Evolutionary conservation across 2,113 vertebrate species (phyloP).

Genomic region (Urocitellus parryii): DNA sequence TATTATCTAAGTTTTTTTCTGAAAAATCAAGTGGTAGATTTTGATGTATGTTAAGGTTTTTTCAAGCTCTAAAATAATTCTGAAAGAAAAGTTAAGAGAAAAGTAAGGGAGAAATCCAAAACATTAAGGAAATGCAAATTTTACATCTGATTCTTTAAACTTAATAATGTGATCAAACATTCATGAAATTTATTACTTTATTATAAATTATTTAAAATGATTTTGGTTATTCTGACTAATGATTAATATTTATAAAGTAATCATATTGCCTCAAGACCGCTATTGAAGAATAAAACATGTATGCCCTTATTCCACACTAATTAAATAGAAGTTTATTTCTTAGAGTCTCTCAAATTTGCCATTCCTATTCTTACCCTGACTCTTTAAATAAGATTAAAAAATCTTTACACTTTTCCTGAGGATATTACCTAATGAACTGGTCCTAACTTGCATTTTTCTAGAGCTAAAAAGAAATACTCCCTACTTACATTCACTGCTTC

Average conservation of each 20-base stretch:
- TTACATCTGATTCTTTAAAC: background rate
- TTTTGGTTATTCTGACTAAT: constrained; percentile 31
- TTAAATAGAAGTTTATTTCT: constrained; percentile 57
- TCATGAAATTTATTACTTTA: background rate
- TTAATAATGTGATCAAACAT: constrained; percentile 35
- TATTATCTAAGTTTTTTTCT: background rate
- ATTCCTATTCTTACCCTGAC: background rate
- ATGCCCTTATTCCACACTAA: background rate
- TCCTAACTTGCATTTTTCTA: constrained; percentile 36
- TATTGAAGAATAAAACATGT: constrained; percentile 44
- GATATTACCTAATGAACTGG: constrained; percentile 36
- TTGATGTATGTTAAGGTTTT: background rate
- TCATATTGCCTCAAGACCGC: background rate
- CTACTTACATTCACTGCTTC: background rate
- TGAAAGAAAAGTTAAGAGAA: background rate
- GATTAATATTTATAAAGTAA: constrained; percentile 60
- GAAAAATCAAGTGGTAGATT: background rate
- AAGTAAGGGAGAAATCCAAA: constrained; percentile 20
- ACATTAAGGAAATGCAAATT: constrained; percentile 1
- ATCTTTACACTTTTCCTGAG: constrained; percentile 52
- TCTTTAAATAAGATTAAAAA: constrained; percentile 55
- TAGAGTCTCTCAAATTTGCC: constrained; percentile 7
- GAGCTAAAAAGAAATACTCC: constrained; percentile 35
- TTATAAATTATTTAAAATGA: constrained; percentile 53
- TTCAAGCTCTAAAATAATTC: background rate